phyloP scores from a whole-genome alignment of 2,888 invertebrate species.

The Metacarcinus magister region DNA sequence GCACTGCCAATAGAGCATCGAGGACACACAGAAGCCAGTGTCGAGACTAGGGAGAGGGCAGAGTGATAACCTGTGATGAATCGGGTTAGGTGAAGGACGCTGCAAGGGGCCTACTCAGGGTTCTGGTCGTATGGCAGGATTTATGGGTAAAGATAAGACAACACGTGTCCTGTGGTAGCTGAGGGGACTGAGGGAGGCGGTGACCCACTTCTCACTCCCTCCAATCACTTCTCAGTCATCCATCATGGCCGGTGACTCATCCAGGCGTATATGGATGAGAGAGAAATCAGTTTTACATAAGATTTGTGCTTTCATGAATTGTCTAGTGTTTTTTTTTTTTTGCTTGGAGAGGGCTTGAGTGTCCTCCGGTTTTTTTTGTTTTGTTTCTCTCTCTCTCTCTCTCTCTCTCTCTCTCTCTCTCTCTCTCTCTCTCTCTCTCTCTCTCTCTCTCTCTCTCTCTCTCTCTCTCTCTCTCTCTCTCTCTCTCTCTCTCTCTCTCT shows the following conservation, averaged over 20 bases:
- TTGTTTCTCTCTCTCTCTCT: background rate
- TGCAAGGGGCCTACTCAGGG: background rate
- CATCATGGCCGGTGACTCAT: slow-evolving; percentile 5
- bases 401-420: slow-evolving; percentile 26
- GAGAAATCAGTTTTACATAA: slow-evolving; percentile 3
- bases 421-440: background rate
- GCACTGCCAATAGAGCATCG: background rate
- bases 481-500: slow-evolving; percentile 22
- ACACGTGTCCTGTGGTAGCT: background rate
- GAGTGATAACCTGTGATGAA: background rate
- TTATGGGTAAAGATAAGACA: background rate
- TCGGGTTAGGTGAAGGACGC: background rate
- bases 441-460: background rate
- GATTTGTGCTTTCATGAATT: slow-evolving; percentile 4
- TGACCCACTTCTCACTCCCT: background rate
- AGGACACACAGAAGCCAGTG: background rate
- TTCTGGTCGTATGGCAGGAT: background rate
- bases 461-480: slow-evolving; percentile 26
- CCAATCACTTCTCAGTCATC: background rate
- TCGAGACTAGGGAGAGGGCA: background rate
- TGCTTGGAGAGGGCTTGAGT: background rate
- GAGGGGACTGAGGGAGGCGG: background rate
- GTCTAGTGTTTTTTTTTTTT: background rate
- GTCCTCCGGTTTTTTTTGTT: background rate
- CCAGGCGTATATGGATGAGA: background rate